phyloP scores from a whole-genome alignment of 1,140 invertebrate species.

The Diachasmimorpha longicaudata region DNA sequence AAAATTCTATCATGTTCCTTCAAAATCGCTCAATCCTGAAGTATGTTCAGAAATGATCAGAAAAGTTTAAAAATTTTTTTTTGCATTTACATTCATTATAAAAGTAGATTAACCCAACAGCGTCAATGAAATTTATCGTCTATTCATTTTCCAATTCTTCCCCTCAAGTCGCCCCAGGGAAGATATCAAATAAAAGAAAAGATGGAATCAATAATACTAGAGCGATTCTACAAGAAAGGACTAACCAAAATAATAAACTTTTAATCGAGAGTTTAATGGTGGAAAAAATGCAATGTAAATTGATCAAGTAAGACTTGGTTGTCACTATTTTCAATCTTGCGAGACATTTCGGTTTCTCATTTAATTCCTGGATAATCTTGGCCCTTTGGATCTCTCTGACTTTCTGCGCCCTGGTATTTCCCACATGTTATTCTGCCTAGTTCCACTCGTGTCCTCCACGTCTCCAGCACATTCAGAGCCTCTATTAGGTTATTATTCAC shows the following conservation, averaged over 20 bases:
- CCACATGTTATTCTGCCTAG: slow-evolving; percentile 43
- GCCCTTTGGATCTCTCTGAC: not conserved
- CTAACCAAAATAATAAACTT: not conserved
- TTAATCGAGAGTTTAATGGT: slow-evolving; percentile 18
- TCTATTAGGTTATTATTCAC: not conserved
- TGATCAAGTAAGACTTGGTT: slow-evolving; percentile 63
- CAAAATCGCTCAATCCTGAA: no score
- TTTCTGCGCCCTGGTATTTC: slow-evolving; percentile 23
- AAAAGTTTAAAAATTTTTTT: no score
- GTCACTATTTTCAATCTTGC: slow-evolving; percentile 35
- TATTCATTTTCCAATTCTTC: not conserved
- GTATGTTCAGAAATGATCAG: no score
- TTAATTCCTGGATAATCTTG: not conserved
- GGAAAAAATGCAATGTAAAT: slow-evolving; percentile 51
- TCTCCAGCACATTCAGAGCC: not conserved
- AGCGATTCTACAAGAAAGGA: not conserved
- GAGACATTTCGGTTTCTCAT: slow-evolving; percentile 47
- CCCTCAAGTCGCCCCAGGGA: not conserved
- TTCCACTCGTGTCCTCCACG: not conserved
- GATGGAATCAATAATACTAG: not conserved
- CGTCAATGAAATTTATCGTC: not conserved
- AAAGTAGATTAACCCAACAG: no score
- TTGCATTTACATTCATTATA: no score
- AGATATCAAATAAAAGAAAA: not conserved
- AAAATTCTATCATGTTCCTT: no score